Evolutionary conservation across 2,888 invertebrate genomes (phyloP).

Genomic region (Allacma fusca): DNA sequence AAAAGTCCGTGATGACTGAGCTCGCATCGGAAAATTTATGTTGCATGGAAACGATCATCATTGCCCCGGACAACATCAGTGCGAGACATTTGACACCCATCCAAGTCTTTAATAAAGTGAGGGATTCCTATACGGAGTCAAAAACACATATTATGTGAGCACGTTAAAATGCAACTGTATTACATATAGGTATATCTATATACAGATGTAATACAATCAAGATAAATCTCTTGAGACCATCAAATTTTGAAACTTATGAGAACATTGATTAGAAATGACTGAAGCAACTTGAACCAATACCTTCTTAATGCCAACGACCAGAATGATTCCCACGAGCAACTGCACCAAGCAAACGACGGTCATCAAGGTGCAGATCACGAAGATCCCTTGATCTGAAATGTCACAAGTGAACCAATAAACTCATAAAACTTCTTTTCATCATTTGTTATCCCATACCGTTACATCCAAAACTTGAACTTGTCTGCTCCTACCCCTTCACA

Average conservation of each 20-base stretch:
- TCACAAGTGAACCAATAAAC: not conserved
- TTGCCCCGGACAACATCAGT: slow-evolving; percentile 7
- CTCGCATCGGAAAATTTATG: not conserved
- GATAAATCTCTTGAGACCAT: no score
- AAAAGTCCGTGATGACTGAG: not conserved
- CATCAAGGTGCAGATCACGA: not conserved
- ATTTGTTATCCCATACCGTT: no score
- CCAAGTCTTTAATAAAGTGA: not conserved
- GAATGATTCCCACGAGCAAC: not conserved
- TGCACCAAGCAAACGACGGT: slow-evolving; percentile 11
- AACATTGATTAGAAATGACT: no score
- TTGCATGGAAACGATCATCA: slow-evolving; percentile 5
- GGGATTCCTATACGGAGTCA: not conserved
- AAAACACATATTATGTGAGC: no score
- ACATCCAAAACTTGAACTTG: no score
- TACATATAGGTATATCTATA: no score
- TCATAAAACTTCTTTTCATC: no score
- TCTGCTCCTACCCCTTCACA: no score
- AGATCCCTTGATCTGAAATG: not conserved
- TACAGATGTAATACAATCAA: no score
- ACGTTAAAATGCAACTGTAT: no score
- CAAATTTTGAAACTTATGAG: no score
- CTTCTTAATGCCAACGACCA: slow-evolving; percentile 1
- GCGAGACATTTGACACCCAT: not conserved
- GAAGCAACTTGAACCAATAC: no score